Evolutionary conservation across 2,797 vertebrate genomes (phyloP), one percentile per base, ranked within the genome.

Genomic region (Mormyrus proboscirostris): DNA sequence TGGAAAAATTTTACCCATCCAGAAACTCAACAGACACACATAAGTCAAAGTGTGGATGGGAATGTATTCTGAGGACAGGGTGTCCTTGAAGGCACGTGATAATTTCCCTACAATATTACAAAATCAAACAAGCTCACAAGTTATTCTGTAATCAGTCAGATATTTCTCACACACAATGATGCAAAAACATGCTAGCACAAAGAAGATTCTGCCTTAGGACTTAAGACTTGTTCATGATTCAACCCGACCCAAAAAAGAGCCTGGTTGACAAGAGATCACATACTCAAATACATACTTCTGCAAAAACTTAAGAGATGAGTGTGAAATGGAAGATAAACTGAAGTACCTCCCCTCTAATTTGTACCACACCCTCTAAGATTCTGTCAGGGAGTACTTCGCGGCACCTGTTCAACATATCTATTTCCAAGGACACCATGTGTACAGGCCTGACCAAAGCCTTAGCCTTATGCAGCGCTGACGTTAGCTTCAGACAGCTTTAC

Each of bases 401-500:
- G n/a, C 83, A 85, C 83, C 83, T 33, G 83, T 85, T 85, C 83
- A 29, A n/a, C 83, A 51, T 49, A 51, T 85, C 49, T 50, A 51
- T 51, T 50, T 85, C 44, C 83, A 85, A 85, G 83, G n/a, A 51
- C 22, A 85, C 49, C 44, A 85, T 51, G 83, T 47, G 73, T 44
- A 44, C 38, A 44, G 38, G 73, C 38, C 73, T 79, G 73, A 79
- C 73, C 73, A 79, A 79, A 41, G 73, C 33, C 44, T 50, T 29
- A 50, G 83, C 25, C n/a, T 85, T 85, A 50, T 85, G 83, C 83
- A 85, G 10, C 2, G 22, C 25, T 51, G 83, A 85, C 49, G n/a
- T 51, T 85, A 50, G 49, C 83, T 85, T 51, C 44, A 51, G 9
- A 51, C 44, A 47, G 49, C 83, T 29, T 85, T 85, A 85, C 49